Conservation (phyloP, 2,113 vertebrate species). For the Elgaria multicarinata region DNA sequence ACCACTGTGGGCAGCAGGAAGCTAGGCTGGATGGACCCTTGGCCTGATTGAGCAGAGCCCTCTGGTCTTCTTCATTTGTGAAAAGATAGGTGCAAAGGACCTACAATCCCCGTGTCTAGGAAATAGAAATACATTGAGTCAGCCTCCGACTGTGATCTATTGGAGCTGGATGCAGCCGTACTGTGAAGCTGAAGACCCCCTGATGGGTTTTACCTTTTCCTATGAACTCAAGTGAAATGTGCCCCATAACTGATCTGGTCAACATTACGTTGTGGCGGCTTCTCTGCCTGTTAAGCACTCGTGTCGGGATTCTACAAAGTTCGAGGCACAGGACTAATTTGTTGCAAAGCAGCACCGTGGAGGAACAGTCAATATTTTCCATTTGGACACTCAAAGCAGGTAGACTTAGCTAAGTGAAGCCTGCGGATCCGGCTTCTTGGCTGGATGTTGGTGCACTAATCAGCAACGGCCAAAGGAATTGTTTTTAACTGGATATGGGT, state of each 20-base stretch:
- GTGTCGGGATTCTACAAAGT: background rate
- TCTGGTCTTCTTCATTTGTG: too few relatives aligned
- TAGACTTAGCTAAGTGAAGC: background rate
- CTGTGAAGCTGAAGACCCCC: background rate
- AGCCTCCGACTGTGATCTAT: background rate
- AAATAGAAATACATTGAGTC: background rate
- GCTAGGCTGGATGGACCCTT: too few relatives aligned
- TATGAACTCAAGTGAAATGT: background rate
- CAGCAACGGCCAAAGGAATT: accelerated
- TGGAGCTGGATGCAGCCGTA: background rate
- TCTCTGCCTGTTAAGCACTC: background rate
- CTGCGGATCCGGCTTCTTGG: accelerated
- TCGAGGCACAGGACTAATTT: accelerated
- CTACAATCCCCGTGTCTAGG: background rate
- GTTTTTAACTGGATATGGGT: accelerated
- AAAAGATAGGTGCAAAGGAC: too few relatives aligned
- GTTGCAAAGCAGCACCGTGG: accelerated
- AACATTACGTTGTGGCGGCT: constrained; percentile 1
- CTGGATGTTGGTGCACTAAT: accelerated
- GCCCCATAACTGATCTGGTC: background rate
- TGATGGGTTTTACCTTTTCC: background rate
- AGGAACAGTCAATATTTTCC: background rate
- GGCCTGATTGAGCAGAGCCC: too few relatives aligned
- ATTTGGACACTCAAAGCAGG: accelerated
- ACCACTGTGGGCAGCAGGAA: too few relatives aligned